Conservation (phyloP, 2,888 invertebrate species). For the Coenonympha glycerion region DNA sequence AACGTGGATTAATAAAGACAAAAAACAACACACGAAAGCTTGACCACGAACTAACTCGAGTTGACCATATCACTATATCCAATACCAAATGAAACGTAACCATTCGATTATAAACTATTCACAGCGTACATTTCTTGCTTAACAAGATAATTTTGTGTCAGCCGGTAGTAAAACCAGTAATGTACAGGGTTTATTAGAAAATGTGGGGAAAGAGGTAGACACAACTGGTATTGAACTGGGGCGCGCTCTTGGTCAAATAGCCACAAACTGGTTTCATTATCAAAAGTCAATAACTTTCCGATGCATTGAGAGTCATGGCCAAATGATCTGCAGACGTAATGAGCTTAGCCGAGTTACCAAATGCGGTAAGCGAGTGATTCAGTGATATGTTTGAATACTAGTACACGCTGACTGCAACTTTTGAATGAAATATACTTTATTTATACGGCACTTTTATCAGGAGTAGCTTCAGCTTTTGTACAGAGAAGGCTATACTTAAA, state of each 20-base stretch:
- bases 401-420: background rate
- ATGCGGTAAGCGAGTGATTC: slow-evolving; percentile 25
- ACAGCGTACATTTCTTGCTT: slow-evolving; percentile 45
- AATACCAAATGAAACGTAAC: slow-evolving; percentile 20
- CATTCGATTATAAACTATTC: background rate
- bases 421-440: slow-evolving; percentile 1
- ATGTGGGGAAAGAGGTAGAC: slow-evolving; percentile 38
- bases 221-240: slow-evolving; percentile 67
- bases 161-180: slow-evolving; percentile 38
- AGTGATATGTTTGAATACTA: slow-evolving; percentile 12
- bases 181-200: slow-evolving; percentile 40
- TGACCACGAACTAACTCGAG: slow-evolving; percentile 36
- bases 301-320: slow-evolving; percentile 72
- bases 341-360: slow-evolving; percentile 36
- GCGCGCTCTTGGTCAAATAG: slow-evolving; percentile 67
- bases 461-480: background rate
- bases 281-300: slow-evolving; percentile 76
- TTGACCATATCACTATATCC: slow-evolving; percentile 47
- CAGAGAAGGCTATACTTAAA: background rate
- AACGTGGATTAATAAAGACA: slow-evolving; percentile 1
- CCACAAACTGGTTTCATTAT: slow-evolving; percentile 74
- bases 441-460: background rate
- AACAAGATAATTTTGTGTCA: background rate
- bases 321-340: slow-evolving; percentile 55
- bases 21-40: slow-evolving; percentile 14